A percentile compares a stretch with the other conserved stretches of the same genome.
These are phyloP conservation scores for Dromiciops gliroides DNA, from an alignment of 2,113 vertebrate species.

Conservation along the genomic window DNA sequence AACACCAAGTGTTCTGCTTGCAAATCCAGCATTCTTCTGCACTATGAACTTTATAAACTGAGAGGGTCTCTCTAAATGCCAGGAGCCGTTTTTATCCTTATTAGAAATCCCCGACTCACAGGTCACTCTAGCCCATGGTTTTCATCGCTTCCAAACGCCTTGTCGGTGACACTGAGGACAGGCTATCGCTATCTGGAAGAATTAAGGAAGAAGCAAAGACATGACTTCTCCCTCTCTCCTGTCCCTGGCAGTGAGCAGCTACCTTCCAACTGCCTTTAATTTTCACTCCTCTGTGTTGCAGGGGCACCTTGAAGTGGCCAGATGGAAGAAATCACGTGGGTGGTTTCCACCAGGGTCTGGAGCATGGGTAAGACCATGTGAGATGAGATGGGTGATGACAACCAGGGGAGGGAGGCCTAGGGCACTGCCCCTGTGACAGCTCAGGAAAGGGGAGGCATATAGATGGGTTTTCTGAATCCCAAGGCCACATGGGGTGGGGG, in stretches of 20 bases:
- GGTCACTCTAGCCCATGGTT: neutral
- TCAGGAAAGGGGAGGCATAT: neutral
- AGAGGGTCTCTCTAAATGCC: neutral
- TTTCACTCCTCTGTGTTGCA: constrained; percentile 62
- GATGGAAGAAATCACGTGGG: constrained; percentile 83
- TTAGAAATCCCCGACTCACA: neutral
- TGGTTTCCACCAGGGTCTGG: constrained; percentile 83
- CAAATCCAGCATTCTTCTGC: neutral
- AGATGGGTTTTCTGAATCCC: neutral
- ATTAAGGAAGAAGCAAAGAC: neutral
- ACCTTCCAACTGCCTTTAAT: neutral
- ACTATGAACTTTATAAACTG: neutral
- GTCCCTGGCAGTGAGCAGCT: neutral
- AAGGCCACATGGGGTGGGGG: neutral
- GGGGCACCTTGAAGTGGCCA: constrained; percentile 85
- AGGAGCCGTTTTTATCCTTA: neutral
- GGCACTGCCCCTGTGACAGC: neutral
- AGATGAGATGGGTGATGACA: neutral
- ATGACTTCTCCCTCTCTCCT: neutral
- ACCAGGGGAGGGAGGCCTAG: neutral
- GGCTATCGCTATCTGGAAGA: neutral
- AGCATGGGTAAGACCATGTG: constrained; percentile 83
- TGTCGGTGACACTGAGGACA: neutral
- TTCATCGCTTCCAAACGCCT: neutral
- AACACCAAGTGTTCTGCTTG: neutral